A percentile compares a stretch with the other conserved stretches of the same genome.
These are phyloP conservation scores for Aplysina aerophoba DNA, from an alignment of 37 sponge, comb jelly and placozoan species.

Conservation along the genomic window DNA sequence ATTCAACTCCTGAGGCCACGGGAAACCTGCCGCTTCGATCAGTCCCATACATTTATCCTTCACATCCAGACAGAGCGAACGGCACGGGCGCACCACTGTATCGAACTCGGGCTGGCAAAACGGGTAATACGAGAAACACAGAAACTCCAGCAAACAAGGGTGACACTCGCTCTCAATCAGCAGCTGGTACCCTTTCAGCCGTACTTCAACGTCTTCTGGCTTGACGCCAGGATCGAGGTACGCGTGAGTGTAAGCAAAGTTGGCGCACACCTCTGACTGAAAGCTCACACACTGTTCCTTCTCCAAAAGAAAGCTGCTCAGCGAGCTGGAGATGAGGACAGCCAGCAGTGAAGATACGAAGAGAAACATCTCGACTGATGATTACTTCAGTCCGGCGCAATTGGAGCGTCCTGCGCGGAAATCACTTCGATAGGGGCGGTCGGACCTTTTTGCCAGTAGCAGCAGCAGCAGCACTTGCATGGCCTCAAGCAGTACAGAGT, in stretches of 20 bases:
- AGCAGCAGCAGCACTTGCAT: no score
- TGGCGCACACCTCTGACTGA: background rate
- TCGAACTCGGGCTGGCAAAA: background rate
- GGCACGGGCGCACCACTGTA: background rate
- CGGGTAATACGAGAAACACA: background rate
- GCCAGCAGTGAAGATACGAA: no score
- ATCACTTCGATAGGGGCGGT: no score
- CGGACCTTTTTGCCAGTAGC: no score
- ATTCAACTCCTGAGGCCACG: background rate
- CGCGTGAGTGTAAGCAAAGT: background rate
- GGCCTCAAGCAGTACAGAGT: no score
- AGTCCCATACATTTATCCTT: background rate
- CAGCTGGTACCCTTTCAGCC: background rate
- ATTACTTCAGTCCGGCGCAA: no score
- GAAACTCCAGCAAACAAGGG: background rate
- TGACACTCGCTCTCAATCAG: constrained; percentile 5
- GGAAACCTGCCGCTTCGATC: background rate
- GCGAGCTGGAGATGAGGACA: no score
- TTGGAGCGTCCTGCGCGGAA: no score
- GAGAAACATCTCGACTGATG: no score
- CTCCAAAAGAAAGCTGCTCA: no score
- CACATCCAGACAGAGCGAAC: constrained; percentile 8
- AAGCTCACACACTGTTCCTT: background rate
- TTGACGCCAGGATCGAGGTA: background rate
- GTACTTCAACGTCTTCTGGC: background rate